A percentile compares a stretch with the other conserved stretches of the same genome.
Evolutionary conservation across 2,113 vertebrate species (phyloP).

Genomic region (Dromaius novaehollandiae): DNA sequence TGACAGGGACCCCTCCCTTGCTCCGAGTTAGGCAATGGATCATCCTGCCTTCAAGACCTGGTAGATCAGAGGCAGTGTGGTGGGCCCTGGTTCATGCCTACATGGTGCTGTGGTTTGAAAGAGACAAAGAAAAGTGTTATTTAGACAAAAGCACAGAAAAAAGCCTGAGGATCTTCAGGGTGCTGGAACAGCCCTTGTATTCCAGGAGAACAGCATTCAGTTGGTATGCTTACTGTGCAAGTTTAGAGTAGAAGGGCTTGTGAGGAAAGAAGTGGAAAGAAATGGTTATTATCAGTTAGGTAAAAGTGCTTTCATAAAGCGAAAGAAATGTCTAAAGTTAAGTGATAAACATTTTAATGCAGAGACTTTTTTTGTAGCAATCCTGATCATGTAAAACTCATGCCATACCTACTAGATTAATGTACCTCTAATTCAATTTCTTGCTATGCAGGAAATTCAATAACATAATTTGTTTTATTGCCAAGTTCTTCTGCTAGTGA

Average conservation of each 20-base stretch:
- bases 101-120: neutral
- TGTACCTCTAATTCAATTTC: neutral
- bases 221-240: neutral
- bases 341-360: neutral
- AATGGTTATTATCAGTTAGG: neutral
- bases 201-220: neutral
- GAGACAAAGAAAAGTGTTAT: neutral
- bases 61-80: neutral
- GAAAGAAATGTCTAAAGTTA: neutral
- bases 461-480: neutral
- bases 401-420: neutral
- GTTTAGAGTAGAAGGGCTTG: neutral
- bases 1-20: neutral
- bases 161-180: neutral
- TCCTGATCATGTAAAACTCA: neutral
- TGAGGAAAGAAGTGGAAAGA: neutral
- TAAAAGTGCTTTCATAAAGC: neutral
- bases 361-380: neutral
- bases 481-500: neutral
- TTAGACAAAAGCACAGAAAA: neutral
- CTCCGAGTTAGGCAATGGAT: neutral
- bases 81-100: neutral
- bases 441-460: neutral
- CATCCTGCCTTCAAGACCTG: rapidly evolving
- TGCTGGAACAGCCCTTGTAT: neutral